Evolutionary conservation across 2,113 vertebrate genomes (phyloP).

Genomic region (Delphinus delphis): DNA sequence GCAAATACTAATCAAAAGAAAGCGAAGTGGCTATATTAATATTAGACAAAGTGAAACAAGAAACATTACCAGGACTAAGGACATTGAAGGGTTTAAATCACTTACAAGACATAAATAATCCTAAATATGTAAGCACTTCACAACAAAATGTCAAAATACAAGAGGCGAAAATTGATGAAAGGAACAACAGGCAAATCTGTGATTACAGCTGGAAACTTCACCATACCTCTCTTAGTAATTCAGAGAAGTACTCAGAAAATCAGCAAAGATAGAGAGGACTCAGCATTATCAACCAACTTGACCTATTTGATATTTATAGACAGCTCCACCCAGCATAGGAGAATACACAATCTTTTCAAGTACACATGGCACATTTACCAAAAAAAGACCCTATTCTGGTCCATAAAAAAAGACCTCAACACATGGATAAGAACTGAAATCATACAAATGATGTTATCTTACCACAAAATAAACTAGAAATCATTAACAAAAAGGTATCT

Average conservation of each 20-base stretch:
- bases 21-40: background rate
- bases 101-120: background rate
- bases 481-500: background rate
- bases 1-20: conserved; percentile 48
- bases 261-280: background rate
- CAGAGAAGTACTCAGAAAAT: background rate
- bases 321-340: background rate
- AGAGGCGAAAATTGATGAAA: background rate
- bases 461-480: conserved; percentile 41
- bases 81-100: background rate
- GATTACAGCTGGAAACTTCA: background rate
- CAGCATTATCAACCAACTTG: background rate
- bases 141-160: background rate
- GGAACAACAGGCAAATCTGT: background rate
- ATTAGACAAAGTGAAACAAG: background rate
- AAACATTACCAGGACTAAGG: background rate
- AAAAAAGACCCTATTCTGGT: background rate
- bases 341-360: conserved; percentile 17
- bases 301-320: background rate
- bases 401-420: background rate
- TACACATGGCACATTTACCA: background rate
- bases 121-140: background rate
- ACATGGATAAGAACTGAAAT: conserved; percentile 1
- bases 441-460: background rate
- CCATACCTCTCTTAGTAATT: background rate